Evolutionary conservation across 2,888 invertebrate genomes (phyloP).

Genomic region (Metopia argyrocephala): DNA sequence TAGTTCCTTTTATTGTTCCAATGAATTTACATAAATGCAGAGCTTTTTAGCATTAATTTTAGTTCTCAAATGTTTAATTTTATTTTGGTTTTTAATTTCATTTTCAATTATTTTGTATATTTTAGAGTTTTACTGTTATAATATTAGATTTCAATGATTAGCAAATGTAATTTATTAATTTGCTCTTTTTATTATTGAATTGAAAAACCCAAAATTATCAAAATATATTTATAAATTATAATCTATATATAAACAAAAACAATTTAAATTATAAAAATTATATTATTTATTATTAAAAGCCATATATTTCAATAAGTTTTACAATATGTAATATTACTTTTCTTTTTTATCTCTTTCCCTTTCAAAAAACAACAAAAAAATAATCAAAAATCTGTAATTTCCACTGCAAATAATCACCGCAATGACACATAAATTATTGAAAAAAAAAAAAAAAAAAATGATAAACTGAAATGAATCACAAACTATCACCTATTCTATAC

Average conservation of each 20-base stretch:
- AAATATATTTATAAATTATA: constrained; percentile 12
- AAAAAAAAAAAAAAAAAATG: constrained; percentile 14
- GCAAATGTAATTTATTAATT: constrained; percentile 44
- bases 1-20: not conserved
- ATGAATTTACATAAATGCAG: constrained; percentile 47
- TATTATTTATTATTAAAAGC: constrained; percentile 64
- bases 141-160: constrained; percentile 35
- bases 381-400: constrained; percentile 42
- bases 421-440: constrained; percentile 39
- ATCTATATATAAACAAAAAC: constrained; percentile 16
- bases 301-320: constrained; percentile 54
- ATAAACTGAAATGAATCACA: constrained; percentile 13
- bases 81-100: constrained; percentile 13
- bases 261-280: constrained; percentile 10
- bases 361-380: constrained; percentile 66
- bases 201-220: not conserved
- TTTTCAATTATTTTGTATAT: not conserved
- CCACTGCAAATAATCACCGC: constrained; percentile 21
- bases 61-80: constrained; percentile 41
- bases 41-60: constrained; percentile 60
- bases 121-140: constrained; percentile 39
- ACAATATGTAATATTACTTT: constrained; percentile 65
- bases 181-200: constrained; percentile 24
- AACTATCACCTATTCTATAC: constrained; percentile 22
- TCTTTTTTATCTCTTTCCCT: constrained; percentile 75